A percentile compares a stretch with the other conserved stretches of the same genome.
Evolutionary conservation across 2,797 vertebrate genomes (phyloP).

Genomic region (Bradypodion ventrale): DNA sequence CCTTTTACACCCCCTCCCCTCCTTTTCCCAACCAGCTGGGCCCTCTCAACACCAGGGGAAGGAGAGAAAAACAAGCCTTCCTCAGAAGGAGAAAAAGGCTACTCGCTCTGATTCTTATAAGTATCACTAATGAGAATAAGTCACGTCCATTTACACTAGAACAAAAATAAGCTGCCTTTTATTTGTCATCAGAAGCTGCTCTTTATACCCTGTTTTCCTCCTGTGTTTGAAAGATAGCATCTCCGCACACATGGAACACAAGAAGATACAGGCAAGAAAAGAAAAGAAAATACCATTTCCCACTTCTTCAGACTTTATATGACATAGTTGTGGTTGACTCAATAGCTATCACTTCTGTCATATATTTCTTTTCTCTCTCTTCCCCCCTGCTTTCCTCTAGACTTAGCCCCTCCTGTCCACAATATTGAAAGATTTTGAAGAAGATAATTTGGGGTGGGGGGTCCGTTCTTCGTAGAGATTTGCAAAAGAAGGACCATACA

Average conservation of each 20-base stretch:
- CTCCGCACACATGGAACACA: constrained; percentile 59
- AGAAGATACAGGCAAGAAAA: constrained; percentile 63
- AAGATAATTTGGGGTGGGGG: constrained; percentile 7
- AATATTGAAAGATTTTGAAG: constrained; percentile 42
- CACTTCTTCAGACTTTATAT: constrained; percentile 61
- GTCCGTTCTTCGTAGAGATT: background rate
- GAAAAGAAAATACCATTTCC: constrained; percentile 56
- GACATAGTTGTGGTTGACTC: constrained; percentile 64
- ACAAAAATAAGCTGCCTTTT: constrained; percentile 55
- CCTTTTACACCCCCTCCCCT: no score
- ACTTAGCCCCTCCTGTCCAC: constrained; percentile 1
- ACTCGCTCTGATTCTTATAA: no score
- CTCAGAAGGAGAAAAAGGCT: no score
- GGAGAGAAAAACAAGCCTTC: no score
- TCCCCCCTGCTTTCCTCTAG: constrained; percentile 2
- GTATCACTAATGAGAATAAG: constrained; percentile 59
- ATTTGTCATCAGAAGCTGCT: constrained; percentile 58
- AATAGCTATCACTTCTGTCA: constrained; percentile 44
- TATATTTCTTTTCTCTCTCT: constrained; percentile 18
- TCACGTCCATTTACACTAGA: constrained; percentile 56
- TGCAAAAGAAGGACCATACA: background rate
- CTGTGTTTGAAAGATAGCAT: constrained; percentile 55
- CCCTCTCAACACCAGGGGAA: no score
- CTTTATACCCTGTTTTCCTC: constrained; percentile 60
- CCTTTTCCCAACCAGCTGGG: no score